Percentiles rank a stretch among this genome's conserved stretches.
Conservation (phyloP, 1,140 invertebrate genomes). For the Sesamia nonagrioides region DNA sequence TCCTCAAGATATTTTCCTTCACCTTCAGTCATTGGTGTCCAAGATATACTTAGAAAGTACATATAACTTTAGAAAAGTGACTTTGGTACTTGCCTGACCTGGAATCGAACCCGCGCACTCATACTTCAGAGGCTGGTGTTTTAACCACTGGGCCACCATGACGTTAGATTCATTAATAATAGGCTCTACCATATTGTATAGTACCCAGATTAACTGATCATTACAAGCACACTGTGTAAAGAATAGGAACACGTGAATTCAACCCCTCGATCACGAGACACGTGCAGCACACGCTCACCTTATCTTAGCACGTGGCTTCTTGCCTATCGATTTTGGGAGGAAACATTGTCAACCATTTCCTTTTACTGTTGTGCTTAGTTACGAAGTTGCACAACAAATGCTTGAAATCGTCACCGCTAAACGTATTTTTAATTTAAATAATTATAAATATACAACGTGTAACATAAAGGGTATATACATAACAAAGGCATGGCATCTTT, state of each 20-base stretch:
- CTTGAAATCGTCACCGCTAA: background rate
- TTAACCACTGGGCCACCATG: too few species aligned
- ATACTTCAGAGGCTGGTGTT: too few species aligned
- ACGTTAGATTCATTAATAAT: background rate
- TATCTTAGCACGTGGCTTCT: conserved; percentile 40
- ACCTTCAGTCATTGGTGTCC: too few species aligned
- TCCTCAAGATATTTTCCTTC: too few species aligned
- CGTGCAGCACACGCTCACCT: conserved; percentile 10
- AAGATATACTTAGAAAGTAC: too few species aligned
- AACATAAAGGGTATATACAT: too few species aligned
- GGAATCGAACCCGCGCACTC: too few species aligned
- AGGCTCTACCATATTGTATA: background rate
- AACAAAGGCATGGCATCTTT: too few species aligned
- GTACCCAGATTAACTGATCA: background rate
- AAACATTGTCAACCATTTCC: background rate
- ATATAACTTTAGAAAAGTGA: too few species aligned
- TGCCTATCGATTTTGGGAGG: conserved; percentile 13
- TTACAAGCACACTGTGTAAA: background rate
- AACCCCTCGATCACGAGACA: conserved; percentile 2
- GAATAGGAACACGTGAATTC: conserved; percentile 4
- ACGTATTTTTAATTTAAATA: background rate
- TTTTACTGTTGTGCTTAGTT: conserved; percentile 10
- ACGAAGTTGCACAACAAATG: conserved; percentile 16
- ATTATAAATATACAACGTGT: too few species aligned
- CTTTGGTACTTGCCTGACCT: too few species aligned